Conservation (phyloP, 2,888 invertebrate genomes). For the Cataglyphis rosenhaueri region DNA sequence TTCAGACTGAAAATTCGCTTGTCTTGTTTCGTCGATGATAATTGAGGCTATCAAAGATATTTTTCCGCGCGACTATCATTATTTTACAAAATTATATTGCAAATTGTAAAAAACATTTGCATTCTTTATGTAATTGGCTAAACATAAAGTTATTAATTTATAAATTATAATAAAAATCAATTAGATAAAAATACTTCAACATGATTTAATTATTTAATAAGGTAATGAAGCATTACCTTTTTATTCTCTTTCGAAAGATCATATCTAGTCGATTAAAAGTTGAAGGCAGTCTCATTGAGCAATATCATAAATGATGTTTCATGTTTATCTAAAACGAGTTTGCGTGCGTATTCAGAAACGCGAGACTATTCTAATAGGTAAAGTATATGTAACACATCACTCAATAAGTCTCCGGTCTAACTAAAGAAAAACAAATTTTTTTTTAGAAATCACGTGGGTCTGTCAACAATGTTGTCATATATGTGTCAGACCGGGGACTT, state of each 20-base stretch:
- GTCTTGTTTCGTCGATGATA: background rate
- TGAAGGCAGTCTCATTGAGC: background rate
- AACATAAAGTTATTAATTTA: background rate
- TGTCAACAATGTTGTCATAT: too few relatives aligned
- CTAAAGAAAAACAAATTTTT: too few relatives aligned
- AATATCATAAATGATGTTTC: background rate
- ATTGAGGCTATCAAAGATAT: background rate
- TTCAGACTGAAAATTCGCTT: background rate
- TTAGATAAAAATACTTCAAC: background rate
- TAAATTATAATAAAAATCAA: background rate
- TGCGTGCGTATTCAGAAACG: constrained; percentile 58
- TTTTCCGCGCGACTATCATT: background rate
- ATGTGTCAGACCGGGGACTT: too few relatives aligned
- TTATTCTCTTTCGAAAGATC: background rate
- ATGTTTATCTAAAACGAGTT: constrained; percentile 42
- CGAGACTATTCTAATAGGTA: constrained; percentile 72
- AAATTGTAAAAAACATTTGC: background rate
- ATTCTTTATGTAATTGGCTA: background rate
- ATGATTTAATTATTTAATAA: constrained; percentile 4
- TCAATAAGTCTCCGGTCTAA: too few relatives aligned
- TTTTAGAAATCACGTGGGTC: too few relatives aligned
- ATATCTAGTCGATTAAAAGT: background rate
- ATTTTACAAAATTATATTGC: background rate
- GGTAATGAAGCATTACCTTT: background rate
- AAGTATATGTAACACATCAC: constrained; percentile 40